A percentile compares a stretch with the other conserved stretches of the same genome.
These are phyloP conservation scores for Pseudochirops corinnae DNA, from an alignment of 2,797 vertebrate species.

Conservation along the genomic window DNA sequence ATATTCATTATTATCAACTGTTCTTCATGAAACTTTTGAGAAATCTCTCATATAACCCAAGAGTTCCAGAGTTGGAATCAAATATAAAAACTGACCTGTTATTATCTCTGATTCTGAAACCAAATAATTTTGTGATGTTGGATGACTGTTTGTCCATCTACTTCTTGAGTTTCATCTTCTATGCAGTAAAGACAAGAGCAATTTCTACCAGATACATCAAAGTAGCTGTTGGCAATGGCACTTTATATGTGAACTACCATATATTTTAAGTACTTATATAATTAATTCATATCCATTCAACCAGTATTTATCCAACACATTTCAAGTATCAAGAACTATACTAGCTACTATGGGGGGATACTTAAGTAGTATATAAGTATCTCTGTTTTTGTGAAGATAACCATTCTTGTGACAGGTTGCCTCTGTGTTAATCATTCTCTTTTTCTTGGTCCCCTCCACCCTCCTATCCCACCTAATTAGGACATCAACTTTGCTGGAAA, in stretches of 20 bases:
- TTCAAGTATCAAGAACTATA: neutral
- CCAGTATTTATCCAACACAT: neutral
- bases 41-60: neutral
- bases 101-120: neutral
- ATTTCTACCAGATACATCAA: neutral
- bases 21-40: neutral
- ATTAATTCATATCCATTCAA: neutral
- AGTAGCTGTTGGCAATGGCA: neutral
- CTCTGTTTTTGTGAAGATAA: neutral
- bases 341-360: neutral
- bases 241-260: neutral
- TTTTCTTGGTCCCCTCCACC: neutral
- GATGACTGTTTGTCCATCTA: neutral
- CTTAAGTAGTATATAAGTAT: neutral
- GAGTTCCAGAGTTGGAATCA: neutral
- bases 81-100: neutral
- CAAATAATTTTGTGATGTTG: neutral
- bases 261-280: conserved; percentile 9
- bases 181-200: neutral
- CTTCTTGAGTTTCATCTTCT: neutral
- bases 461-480: neutral
- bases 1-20: neutral
- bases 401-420: neutral
- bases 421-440: neutral
- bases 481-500: neutral